Base-by-base conservation (phyloP, 2,797 vertebrate species). In the Lepilemur ruficaudatus region DNA sequence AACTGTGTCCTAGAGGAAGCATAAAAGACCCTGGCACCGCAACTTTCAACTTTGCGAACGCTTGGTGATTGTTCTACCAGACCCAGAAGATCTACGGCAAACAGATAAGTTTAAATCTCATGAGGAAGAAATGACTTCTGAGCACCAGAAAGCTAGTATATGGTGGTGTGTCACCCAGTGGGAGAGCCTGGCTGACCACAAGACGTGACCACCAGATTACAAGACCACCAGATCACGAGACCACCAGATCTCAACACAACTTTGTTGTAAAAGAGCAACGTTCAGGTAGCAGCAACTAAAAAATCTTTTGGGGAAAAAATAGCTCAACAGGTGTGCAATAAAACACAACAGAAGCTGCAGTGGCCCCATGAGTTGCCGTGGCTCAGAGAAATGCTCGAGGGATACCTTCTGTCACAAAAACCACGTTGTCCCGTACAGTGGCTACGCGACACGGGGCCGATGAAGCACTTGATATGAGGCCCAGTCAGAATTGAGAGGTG, bases 1-100 rank as follows among this genome's bases (percentile, higher is more conserved):
- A 95, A 86, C 83, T 84, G 35, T 15, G 57, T 83, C 89, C 86
- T 89, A 81, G 61, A 96, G 65, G 79, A 96, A 97, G 70, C 23
- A 89, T 79, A 91, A 79, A 92, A 97, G 81, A 86, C 88, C 81
- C 78, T 81, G 38, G 41, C 69, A 2, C 12, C 92, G 81, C 72
- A 94, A 85, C 92, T 72, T 89, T 82, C 82, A 83, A 75, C 73
- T 93, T 93, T 67, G 28, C 91, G 96, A 83, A 93, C 12, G 79
- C 9, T 32, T 76, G 50, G 61, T 46, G 12, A 91, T 76, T 84
- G 78, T 86, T 93, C 63, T 50, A 87, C 63, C 84, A 90, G 84
- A 79, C 69, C 43, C 46, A 70, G 57, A 91, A 70, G 93, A 96
- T 25, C 30, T 67, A 69, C 13, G 43, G 83, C 81, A 82, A 82